A percentile compares a stretch with the other conserved stretches of the same genome.
These are phyloP conservation scores for Pan troglodytes DNA, from an alignment of 2,113 vertebrate genomes.

Conservation along the genomic window NHGRI_mPanTro3-v2.1_pri NC_072412.2:31825501-31826000, in stretches of 20 bases:
- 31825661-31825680: conserved; percentile 50
- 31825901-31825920: conserved; percentile 24
- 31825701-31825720: conserved; percentile 99
- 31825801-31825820: conserved; percentile 97
- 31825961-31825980: background rate
- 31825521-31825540: conserved; percentile 20
- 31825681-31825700: conserved; percentile 64
- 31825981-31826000: background rate
- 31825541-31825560: background rate
- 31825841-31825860: conserved; percentile 88
- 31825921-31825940: background rate
- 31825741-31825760: conserved; percentile 98
- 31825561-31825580: conserved; percentile 29
- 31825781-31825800: conserved; percentile 99
- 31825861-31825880: background rate
- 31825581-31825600: conserved; percentile 18
- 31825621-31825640: conserved; percentile 19
- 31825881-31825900: background rate
- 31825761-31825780: conserved; percentile 98
- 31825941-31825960: background rate
- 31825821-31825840: conserved; percentile 98
- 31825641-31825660: background rate
- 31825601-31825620: conserved; percentile 37
- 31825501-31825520: background rate
- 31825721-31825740: conserved; percentile 99